Evolutionary conservation across 2,113 vertebrate species (phyloP), one percentile per base, ranked within the genome.

Genomic region (Osmerus mordax): DNA sequence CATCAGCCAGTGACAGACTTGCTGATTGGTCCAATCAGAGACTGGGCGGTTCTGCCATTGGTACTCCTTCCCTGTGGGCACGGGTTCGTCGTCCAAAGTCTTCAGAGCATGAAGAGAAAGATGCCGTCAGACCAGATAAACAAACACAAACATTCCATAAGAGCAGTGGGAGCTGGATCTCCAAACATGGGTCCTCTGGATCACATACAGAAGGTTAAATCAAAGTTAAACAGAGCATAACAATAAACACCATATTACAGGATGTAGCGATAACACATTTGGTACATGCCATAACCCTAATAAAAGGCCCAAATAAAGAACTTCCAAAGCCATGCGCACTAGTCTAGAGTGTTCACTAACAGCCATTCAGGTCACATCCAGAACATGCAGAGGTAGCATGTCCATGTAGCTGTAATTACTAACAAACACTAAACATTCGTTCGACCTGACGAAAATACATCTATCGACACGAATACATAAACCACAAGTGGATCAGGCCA

Each of bases 1-100:
- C 90, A 93, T 94, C 79, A 94, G 69, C 92, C 93, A 95, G 78
- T 95, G 95, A 80, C 93, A 95, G 29, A 96, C 94, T 87, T 96
- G 93, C 77, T 95, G 94, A 65, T 89, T 91, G 76, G 91, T 96
- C 95, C 95, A 96, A 47, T 97, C 93, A 66, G 90, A 91, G 71
- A 95, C 90, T 14, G 93, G 91, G 64, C 95, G 90, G 78, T 87
- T 96, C 80, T 94, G 94, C 95, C 96, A 95, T 23, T 95, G 95
- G 79, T 95, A 94, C 65, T 95, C 94, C 84, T 94, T 95, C 59
- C 93, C 94, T 52, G 87, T 81, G 68, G 91, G 70, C 36, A 86
- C 68, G 15, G 89, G 86, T 53, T 96, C 94, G 60, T 96, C 94
- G 76, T 96, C 95, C 81, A 94, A 76, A 47, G 90, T 92, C 95